Evolutionary conservation across 2,113 vertebrate species (phyloP), one percentile per base, ranked within the genome.

Genomic region (Syrrhaptes paradoxus): DNA sequence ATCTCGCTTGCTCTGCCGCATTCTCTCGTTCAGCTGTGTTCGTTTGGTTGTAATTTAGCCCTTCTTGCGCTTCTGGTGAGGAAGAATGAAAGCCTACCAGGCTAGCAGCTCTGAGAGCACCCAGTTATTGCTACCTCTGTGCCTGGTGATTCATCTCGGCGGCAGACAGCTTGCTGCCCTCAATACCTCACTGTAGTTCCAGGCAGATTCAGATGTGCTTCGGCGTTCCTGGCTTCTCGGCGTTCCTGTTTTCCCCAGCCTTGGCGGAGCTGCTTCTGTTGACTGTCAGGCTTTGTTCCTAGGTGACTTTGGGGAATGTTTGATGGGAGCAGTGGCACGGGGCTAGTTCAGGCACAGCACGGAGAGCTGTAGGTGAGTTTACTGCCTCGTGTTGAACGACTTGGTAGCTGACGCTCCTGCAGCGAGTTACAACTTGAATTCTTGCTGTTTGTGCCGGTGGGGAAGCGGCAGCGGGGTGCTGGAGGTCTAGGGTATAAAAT

Each of bases 151-250:
- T 83, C 83, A 52, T 59, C 26, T 9, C 4, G 15, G 7, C 17
- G 85, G 94, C 87, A 88, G 85, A 5, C 91, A 52, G 58, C 89
- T 85, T 2, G 48, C 26, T 89, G 80, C 91, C 85, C 78, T 92
- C 38, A 25, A 0, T 38, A 2, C 43, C 91, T 93, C 41, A 3
- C 12, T 26, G 74, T 6, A 62, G 62, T 25, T 63, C 43, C 57
- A 58, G 77, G 29, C 78, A 1, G 1, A 25, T 55, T 85, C 80
- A 20, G 41, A 14, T 36, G 66, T 49, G 74, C 77, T 45, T 28
- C 57, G n/a, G 89, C 41, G 1, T 18, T 51, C 1, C 85, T 68
- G 82, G 46, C 86, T 72, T 1, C 13, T 28, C 57, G n/a, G 89
- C 41, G 1, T 18, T 51, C 1, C 85, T 68, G 82, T 46, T 83